Base-by-base conservation (phyloP, 2,797 vertebrate genomes). In the Catostomus latipinnis region DNA sequence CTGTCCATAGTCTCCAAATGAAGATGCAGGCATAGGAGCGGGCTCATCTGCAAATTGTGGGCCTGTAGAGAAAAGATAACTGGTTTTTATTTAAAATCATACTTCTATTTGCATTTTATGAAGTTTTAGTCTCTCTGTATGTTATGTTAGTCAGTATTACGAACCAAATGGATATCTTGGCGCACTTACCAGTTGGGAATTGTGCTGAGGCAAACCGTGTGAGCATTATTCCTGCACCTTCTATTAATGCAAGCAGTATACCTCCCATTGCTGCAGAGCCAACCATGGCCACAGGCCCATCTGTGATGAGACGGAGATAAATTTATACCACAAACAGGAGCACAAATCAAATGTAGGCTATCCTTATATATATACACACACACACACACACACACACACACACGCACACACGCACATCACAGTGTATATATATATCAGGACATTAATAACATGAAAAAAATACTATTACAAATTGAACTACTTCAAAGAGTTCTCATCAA, bases 211-310 rank as follows among this genome's bases (percentile, higher is more conserved):
- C 96, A 86, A 98, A 98, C 83, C 97, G 94, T 0, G 96, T 98
- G 14, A 99, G 88, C 54, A 99, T 87, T 87, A 99, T 99, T 52
- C 98, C 97, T 75, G 97, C 97, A 7, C 98, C 98, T 91, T 99
- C 98, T 48, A 99, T 99, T 81, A 99, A 92, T 2, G 96, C 97
- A 78, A 99, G 92, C 60, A 99, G 94, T 84, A 99, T 95, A 18
- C 98, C 98, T 53, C 98, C 98, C 97, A 99, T 97, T 0, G 97
- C 96, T 0, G 97, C 98, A 34, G 98, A 99, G 18, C 98, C 98
- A 0, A 97, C 92, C 97, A 99, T 99, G 85, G 97, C 97, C 66
- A 98, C 91, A 0, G 98, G 96, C 56, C 98, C 97, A 72, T 98
- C 98, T 99, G 74, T 68, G 50, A 5, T 81, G 0, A 84, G 61